A percentile compares a stretch with the other conserved stretches of the same genome.
Evolutionary conservation across 2,797 vertebrate genomes (phyloP).

Genomic region (Centropyge bicolor): DNA sequence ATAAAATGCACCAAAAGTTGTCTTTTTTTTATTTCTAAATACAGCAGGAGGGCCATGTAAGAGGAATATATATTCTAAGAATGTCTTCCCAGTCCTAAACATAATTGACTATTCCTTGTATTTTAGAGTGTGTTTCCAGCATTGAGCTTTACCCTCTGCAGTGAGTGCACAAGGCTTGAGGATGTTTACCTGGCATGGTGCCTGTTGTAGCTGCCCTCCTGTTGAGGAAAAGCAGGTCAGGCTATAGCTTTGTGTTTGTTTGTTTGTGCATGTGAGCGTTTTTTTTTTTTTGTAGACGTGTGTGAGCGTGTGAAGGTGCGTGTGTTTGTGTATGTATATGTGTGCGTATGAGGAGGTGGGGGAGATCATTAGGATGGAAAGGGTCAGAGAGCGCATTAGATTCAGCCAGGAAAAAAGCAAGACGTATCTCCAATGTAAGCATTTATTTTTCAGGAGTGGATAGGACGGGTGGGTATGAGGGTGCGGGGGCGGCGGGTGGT

Average conservation of each 20-base stretch:
- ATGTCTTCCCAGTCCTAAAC: conserved; percentile 67
- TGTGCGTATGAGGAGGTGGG: conserved; percentile 16
- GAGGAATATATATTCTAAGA: conserved; percentile 74
- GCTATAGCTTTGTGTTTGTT: conserved; percentile 76
- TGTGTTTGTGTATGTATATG: conserved; percentile 16
- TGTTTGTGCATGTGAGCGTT: conserved; percentile 59
- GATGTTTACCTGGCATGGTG: conserved; percentile 87
- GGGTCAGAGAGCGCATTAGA: conserved; percentile 51
- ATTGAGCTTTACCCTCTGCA: conserved; percentile 81
- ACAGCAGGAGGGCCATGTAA: conserved; percentile 63
- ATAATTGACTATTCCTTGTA: conserved; percentile 80
- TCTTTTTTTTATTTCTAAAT: conserved; percentile 57
- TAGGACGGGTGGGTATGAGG: conserved; percentile 28
- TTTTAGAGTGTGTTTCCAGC: conserved; percentile 75
- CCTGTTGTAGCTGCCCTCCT: conserved; percentile 84
- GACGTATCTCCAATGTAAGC: conserved; percentile 56
- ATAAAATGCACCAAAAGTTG: conserved; percentile 71
- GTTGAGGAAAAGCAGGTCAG: conserved; percentile 81
- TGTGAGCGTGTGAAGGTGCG: conserved; percentile 25
- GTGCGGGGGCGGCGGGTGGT: conserved; percentile 3
- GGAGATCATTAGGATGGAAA: conserved; percentile 64
- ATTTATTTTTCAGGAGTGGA: conserved; percentile 58
- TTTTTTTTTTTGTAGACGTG: conserved; percentile 46
- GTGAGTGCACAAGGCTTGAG: conserved; percentile 84
- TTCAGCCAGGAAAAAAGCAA: conserved; percentile 27